Evolutionary conservation across 2,113 vertebrate species (phyloP), one percentile per base, ranked within the genome.

Genomic region (Megaptera novaeangliae): DNA sequence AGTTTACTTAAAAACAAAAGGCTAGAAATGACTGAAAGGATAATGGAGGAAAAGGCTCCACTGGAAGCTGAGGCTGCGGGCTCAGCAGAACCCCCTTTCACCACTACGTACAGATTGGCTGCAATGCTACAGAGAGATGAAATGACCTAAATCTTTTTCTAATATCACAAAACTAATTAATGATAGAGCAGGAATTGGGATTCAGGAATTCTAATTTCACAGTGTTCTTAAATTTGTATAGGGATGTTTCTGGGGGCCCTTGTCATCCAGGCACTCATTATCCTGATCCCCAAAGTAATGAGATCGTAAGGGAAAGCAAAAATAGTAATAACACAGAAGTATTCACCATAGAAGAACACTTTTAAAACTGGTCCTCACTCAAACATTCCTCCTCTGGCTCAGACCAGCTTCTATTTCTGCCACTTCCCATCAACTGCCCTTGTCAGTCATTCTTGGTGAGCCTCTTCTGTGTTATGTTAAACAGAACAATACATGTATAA

Each of bases 1-100:
- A 93, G 10, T 66, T 87, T 90, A 96, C 80, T 83, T 96, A 91
- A 88, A 96, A 97, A 90, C 13, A 82, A 91, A 71, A 95, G 52
- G 72, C 44, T 85, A 61, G 61, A 89, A 85, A 91, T 46, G 59
- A 86, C 59, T 74, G 27, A 61, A 93, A 89, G 31, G 29, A 78
- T 49, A 8, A 80, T 49, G 9, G 27, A 91, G 39, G 80, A 71
- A 96, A 94, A 93, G 39, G 49, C 12, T 94, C 55, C 57, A 15
- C 14, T 34, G 89, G 61, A 91, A 86, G 39, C 61, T 36, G n/a
- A 95, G 15, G 44, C 13, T 85, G 66, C 23, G 78, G 69, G 46
- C 59, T 80, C 46, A 46, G 44, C 59, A 91, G 25, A 93, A 87
- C 9, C 27, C 17, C 23, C 34, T 63, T 82, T 69, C 18, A 31